These are phyloP conservation scores for Allobates femoralis DNA, from an alignment of 2,797 vertebrate species.

Conservation along the genomic window DNA sequence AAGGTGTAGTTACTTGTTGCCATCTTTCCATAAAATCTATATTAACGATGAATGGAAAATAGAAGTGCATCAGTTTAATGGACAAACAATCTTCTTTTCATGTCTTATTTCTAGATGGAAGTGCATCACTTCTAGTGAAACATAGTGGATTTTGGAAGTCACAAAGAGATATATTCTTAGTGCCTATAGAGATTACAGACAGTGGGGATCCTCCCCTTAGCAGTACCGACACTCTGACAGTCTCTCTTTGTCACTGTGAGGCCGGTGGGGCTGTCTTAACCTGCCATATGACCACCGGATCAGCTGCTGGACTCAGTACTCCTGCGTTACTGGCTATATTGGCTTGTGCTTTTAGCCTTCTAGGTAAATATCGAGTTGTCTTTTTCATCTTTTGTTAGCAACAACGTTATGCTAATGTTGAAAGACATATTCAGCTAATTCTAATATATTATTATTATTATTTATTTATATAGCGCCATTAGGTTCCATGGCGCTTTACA, in stretches of 20 bases:
- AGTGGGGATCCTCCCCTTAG: conserved; percentile 83
- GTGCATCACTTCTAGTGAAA: conserved; percentile 84
- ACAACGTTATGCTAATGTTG: background rate
- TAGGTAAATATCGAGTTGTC: conserved; percentile 76
- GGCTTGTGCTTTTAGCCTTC: conserved; percentile 86
- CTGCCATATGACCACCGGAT: conserved; percentile 73
- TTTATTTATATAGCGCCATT: too few species aligned
- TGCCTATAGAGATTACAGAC: conserved; percentile 86
- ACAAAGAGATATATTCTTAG: conserved; percentile 81
- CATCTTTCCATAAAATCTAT: background rate
- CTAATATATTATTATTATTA: too few species aligned
- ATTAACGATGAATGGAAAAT: conserved; percentile 8
- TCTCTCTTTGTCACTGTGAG: conserved; percentile 88
- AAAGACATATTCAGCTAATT: background rate
- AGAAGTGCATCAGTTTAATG: conserved; percentile 33
- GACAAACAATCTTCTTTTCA: background rate
- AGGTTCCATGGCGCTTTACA: too few species aligned
- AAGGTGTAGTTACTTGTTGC: conserved; percentile 74
- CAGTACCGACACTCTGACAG: conserved; percentile 87
- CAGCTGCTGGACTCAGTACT: conserved; percentile 88
- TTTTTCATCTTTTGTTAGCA: background rate
- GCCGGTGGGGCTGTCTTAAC: conserved; percentile 78
- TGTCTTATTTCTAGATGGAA: conserved; percentile 75
- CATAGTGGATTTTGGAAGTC: conserved; percentile 75
- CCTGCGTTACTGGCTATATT: conserved; percentile 89